Evolutionary conservation across 2,888 invertebrate genomes (phyloP).

Genomic region (Sipha maydis): DNA sequence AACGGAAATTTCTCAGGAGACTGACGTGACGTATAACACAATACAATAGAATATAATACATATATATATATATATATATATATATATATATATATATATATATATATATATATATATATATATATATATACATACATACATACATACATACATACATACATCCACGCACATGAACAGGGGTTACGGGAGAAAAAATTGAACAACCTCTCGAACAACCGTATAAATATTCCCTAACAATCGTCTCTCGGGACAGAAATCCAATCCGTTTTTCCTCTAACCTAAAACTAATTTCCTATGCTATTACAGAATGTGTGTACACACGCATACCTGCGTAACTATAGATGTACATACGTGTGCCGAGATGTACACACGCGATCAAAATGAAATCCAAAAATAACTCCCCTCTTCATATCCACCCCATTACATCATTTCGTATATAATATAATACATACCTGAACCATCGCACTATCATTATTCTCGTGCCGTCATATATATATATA

Average conservation of each 20-base stretch:
- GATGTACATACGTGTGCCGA: too few species aligned
- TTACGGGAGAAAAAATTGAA: slow-evolving; percentile 13
- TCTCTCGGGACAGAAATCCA: slow-evolving; percentile 46
- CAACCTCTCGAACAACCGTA: slow-evolving; percentile 3
- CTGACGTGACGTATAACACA: not conserved
- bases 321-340: too few species aligned
- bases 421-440: too few species aligned
- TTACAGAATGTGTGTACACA: not conserved
- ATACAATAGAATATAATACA: not conserved
- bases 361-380: not conserved
- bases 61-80: not conserved
- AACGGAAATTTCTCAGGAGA: slow-evolving; percentile 49
- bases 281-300: slow-evolving; percentile 46
- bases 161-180: not conserved
- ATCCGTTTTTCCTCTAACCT: slow-evolving; percentile 43
- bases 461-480: not conserved
- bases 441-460: not conserved
- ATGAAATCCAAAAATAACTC: not conserved
- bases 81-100: not conserved
- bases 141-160: not conserved
- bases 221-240: slow-evolving; percentile 49
- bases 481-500: not conserved
- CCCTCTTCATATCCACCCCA: too few species aligned
- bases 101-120: too few species aligned
- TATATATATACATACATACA: not conserved